These are phyloP conservation scores for Nephila pilipes DNA, from an alignment of 1,140 invertebrate species.

Conservation along the genomic window DNA sequence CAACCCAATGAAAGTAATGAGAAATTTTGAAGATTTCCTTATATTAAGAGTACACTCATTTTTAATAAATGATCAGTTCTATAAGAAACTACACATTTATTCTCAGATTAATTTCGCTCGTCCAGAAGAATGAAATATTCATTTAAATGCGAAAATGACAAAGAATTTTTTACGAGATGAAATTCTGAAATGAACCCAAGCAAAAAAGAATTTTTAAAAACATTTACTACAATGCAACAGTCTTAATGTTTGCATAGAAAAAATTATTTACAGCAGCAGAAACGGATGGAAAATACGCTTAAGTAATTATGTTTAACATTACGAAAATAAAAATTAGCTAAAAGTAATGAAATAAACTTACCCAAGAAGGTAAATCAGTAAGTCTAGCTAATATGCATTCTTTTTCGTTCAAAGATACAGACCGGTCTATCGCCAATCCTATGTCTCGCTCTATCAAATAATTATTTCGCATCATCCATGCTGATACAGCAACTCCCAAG, in stretches of 20 bases:
- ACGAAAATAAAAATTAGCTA: not conserved
- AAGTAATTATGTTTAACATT: not conserved
- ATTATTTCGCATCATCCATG: conserved; percentile 90
- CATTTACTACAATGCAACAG: not conserved
- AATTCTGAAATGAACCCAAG: no score
- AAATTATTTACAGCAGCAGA: no score
- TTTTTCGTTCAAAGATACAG: conserved; percentile 91
- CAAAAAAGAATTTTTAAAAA: not conserved
- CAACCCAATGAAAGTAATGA: no score
- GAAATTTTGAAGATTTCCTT: no score
- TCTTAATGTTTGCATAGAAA: not conserved
- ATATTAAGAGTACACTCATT: no score
- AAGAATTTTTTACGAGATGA: no score
- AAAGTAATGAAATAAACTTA: conserved; percentile 81
- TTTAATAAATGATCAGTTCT: no score
- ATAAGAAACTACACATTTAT: no score
- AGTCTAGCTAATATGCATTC: conserved; percentile 91
- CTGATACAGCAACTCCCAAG: conserved; percentile 86
- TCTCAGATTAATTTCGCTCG: no score
- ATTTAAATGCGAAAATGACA: no score
- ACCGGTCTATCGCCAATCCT: conserved; percentile 89
- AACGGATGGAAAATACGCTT: no score
- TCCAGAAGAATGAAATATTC: no score
- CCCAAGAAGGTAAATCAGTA: conserved; percentile 95
- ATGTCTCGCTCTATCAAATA: conserved; percentile 88